phyloP scores from a whole-genome alignment of 2,797 vertebrate genomes.

The Rhodeus uyekii region DNA sequence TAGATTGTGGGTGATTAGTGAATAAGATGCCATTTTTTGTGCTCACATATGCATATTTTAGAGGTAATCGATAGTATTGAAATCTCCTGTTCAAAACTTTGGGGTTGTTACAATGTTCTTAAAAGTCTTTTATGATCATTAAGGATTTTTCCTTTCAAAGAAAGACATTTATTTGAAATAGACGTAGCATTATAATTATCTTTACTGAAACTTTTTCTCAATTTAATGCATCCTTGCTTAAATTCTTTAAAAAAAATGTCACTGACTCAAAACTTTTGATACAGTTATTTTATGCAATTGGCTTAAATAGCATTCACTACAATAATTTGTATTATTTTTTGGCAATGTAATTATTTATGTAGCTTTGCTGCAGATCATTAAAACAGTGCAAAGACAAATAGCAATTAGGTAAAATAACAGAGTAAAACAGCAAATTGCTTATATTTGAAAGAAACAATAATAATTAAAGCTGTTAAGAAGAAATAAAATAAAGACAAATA shows the following conservation, averaged over 20 bases:
- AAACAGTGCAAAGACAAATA: not conserved
- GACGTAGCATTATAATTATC: not conserved
- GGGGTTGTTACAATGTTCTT: not conserved
- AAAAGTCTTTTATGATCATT: not conserved
- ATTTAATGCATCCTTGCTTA: not conserved
- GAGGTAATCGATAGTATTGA: not conserved
- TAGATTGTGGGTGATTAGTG: not conserved
- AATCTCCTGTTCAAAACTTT: not conserved
- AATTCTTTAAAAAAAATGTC: not conserved
- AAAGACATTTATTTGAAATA: not conserved
- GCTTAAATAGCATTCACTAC: not conserved
- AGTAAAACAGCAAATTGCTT: not conserved
- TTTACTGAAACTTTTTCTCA: not conserved
- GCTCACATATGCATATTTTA: not conserved
- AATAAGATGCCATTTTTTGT: not conserved
- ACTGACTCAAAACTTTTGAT: not conserved
- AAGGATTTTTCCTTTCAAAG: not conserved
- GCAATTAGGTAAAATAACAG: not conserved
- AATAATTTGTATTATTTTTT: not conserved
- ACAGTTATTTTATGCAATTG: not conserved
- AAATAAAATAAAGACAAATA: not conserved
- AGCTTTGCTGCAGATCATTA: not conserved
- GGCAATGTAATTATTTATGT: not conserved
- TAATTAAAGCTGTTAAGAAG: not conserved
- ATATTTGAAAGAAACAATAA: not conserved